Percentiles rank a stretch among this genome's conserved stretches.
These are phyloP conservation scores for Cryptoprocta ferox DNA, from an alignment of 2,797 vertebrate species.

Conservation along the genomic window DNA sequence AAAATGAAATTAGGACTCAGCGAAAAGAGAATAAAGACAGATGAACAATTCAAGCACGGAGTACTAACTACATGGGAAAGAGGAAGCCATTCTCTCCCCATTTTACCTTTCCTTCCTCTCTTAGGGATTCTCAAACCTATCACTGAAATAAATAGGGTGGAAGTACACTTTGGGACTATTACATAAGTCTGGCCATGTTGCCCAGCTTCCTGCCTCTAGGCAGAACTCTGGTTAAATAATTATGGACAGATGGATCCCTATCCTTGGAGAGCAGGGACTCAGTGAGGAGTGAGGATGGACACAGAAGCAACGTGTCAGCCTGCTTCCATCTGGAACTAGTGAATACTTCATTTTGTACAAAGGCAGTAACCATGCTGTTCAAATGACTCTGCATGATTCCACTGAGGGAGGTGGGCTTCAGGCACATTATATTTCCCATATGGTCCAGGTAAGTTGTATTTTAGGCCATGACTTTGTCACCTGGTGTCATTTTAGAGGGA, in stretches of 20 bases:
- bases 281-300: constrained; percentile 11
- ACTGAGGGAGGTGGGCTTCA: background rate
- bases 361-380: background rate
- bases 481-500: background rate
- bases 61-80: constrained; percentile 11
- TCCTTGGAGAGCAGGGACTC: constrained; percentile 52
- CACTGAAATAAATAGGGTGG: constrained; percentile 4
- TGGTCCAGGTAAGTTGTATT: background rate
- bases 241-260: constrained; percentile 69
- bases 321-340: constrained; percentile 42
- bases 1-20: constrained; percentile 63
- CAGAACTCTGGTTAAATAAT: constrained; percentile 57
- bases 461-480: background rate
- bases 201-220: constrained; percentile 54
- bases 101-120: constrained; percentile 2
- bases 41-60: constrained; percentile 5
- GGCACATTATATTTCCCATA: background rate
- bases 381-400: background rate
- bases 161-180: constrained; percentile 46
- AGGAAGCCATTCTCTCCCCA: background rate
- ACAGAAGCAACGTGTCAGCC: background rate
- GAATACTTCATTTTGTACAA: background rate
- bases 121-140: background rate
- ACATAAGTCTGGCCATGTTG: constrained; percentile 33
- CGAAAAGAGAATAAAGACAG: constrained; percentile 14